Evolutionary conservation across 2,797 vertebrate species (phyloP).

Genomic region (Artibeus jamaicensis): DNA sequence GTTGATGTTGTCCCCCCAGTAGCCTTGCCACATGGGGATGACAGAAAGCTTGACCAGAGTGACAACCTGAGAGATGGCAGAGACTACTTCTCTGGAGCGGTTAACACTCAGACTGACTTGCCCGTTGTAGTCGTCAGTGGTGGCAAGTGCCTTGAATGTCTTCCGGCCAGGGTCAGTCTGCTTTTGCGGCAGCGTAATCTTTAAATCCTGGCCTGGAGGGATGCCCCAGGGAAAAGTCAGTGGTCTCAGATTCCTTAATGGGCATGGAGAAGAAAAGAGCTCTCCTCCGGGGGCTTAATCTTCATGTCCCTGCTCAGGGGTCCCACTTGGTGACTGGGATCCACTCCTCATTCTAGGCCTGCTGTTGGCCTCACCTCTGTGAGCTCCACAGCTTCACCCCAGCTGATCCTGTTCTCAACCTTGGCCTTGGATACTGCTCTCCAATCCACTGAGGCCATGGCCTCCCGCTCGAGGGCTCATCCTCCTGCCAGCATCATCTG

Average conservation of each 20-base stretch:
- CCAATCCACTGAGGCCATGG: background rate
- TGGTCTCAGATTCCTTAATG: background rate
- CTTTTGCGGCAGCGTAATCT: background rate
- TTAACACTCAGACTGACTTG: background rate
- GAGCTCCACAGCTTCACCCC: background rate
- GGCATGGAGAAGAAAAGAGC: background rate
- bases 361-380: background rate
- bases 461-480: background rate
- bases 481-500: accelerated
- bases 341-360: background rate
- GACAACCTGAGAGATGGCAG: background rate
- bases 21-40: background rate
- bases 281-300: background rate
- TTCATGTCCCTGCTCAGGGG: background rate
- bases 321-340: background rate
- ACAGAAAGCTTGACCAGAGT: background rate
- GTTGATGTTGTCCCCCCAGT: background rate
- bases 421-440: background rate
- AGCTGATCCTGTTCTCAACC: background rate
- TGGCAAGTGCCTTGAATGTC: background rate
- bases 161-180: background rate
- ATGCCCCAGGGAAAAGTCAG: background rate
- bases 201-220: background rate
- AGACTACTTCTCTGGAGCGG: background rate
- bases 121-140: background rate